A percentile compares a stretch with the other conserved stretches of the same genome.
phyloP scores from a whole-genome alignment of 2,797 vertebrate species.

The Lithobates sylvaticus region DNA sequence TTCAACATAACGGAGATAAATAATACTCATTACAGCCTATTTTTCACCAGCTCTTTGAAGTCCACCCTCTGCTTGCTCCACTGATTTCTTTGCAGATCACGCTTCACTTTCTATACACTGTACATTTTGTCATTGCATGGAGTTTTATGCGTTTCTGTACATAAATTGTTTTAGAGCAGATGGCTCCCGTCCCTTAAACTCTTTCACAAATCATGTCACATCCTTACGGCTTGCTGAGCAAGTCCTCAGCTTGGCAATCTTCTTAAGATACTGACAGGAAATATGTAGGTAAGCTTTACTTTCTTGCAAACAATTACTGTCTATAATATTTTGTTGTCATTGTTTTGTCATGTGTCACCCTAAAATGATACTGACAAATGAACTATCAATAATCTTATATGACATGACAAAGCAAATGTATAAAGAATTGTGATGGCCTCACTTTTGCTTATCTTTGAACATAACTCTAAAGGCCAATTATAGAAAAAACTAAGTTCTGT shows the following conservation, averaged over 20 bases:
- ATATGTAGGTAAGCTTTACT: conserved; percentile 5
- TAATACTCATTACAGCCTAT: conserved; percentile 22
- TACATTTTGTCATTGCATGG: background rate
- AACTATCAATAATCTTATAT: background rate
- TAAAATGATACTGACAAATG: background rate
- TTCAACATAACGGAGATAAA: conserved; percentile 6
- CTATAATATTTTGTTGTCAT: background rate
- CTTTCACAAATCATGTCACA: conserved; percentile 35
- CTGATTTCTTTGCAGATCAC: conserved; percentile 5
- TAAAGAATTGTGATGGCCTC: too few species aligned
- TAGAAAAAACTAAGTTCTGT: too few species aligned
- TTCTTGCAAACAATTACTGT: background rate
- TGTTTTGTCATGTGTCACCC: conserved; percentile 12
- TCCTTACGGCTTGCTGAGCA: conserved; percentile 32
- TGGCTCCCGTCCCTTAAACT: conserved; percentile 18
- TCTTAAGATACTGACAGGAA: conserved; percentile 4
- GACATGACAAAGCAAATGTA: background rate
- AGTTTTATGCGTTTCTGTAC: background rate
- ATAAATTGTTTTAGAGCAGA: conserved; percentile 14
- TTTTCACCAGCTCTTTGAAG: background rate
- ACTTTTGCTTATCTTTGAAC: too few species aligned
- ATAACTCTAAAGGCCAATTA: background rate
- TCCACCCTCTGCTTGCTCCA: conserved; percentile 1
- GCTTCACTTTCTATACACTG: conserved; percentile 18
- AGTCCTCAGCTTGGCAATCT: background rate